Base-by-base conservation (phyloP, 2,113 vertebrate genomes). In the Trichechus manatus region DNA sequence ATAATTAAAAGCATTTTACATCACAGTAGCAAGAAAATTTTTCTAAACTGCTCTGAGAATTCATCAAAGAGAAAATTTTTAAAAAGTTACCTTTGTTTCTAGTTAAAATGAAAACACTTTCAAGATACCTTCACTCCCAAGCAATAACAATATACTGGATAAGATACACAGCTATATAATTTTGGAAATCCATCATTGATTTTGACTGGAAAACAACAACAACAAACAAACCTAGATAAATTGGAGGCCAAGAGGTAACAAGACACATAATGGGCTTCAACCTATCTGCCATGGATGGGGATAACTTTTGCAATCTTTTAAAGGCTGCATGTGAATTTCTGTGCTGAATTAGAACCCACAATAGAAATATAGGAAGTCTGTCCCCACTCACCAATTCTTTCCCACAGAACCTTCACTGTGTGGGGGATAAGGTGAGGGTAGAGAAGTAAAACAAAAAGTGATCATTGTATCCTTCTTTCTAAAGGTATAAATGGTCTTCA, bases 391-490 rank as follows among this genome's bases (percentile, higher is more conserved):
- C 10, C 50, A 63, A 0, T 78, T 61, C 6, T 74, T 36, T 74
- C 44, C 31, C 29, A 33, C 15, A 59, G 59, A 79, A 0, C 2
- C 5, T 3, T 44, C 8, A 1, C 6, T 53, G 1, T n/a, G 10
- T 9, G 20, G 50, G 15, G 9, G 50, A 17, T 36, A 59, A 29
- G 23, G 20, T 20, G 2, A 27, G 9, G 15, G 5, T 4, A 22
- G 27, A 36, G 6, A 14, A 50, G 11, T 25, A 14, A 86, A 72
- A 44, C 1, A n/a, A 19, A 47, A 68, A 42, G 5, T 22, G 23
- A 47, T 14, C 25, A 27, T 0, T 1, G 13, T 25, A 27, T 14
- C 3, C 3, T 7, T 6, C n/a, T 9, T 0, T 33, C 4, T 2
- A 6, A 31, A 91, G 13, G 31, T 2, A 44, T 29, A 81, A 6